Evolutionary conservation across 2,888 invertebrate genomes (phyloP).

Genomic region (Acanthopleura granulata): DNA sequence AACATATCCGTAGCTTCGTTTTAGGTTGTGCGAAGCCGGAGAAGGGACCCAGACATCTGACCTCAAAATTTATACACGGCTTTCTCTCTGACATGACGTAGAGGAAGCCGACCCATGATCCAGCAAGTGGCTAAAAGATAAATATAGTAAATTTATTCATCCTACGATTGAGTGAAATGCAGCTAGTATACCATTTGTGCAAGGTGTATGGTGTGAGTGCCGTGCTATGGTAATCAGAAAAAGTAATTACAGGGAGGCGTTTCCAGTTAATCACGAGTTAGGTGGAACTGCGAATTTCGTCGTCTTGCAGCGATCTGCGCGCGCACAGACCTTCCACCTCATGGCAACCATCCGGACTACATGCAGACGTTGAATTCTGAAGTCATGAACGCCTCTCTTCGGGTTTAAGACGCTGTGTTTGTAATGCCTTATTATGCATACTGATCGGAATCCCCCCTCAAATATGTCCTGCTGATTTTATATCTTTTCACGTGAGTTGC

Average conservation of each 20-base stretch:
- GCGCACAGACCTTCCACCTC: neutral
- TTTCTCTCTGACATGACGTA: neutral
- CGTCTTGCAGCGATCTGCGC: slow-evolving; percentile 2
- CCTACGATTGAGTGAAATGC: neutral
- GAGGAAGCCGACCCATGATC: slow-evolving; percentile 16
- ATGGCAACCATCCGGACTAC: slow-evolving; percentile 1
- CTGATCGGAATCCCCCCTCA: no score
- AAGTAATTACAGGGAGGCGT: neutral
- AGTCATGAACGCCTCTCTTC: no score
- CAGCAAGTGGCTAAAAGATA: slow-evolving; percentile 18
- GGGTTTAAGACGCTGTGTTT: no score
- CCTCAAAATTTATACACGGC: neutral
- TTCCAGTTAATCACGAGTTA: slow-evolving; percentile 9
- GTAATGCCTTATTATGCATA: no score
- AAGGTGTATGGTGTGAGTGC: neutral
- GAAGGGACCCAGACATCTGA: neutral
- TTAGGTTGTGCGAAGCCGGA: neutral
- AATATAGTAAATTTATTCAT: slow-evolving; percentile 17
- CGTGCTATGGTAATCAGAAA: neutral
- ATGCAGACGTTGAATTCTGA: no score
- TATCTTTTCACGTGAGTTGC: no score
- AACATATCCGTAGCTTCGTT: neutral
- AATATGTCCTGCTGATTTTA: no score
- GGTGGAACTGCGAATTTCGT: neutral
- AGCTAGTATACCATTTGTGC: neutral